Conservation (phyloP, 2,113 vertebrate species). For the Prolemur simus region DNA sequence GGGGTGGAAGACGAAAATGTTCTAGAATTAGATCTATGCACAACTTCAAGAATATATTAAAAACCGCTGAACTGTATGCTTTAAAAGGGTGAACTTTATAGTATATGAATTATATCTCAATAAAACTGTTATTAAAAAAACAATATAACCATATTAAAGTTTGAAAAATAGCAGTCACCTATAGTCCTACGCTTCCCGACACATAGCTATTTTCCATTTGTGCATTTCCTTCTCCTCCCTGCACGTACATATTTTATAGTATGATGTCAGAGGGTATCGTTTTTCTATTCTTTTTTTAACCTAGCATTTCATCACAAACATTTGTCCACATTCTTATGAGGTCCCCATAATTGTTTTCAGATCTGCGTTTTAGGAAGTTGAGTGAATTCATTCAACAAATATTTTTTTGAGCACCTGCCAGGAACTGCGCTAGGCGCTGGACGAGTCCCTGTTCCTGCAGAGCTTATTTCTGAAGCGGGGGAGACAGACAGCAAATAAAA, state of each 20-base stretch:
- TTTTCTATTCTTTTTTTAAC: neutral
- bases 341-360: slow-evolving; percentile 30
- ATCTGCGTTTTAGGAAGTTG: neutral
- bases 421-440: neutral
- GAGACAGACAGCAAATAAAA: neutral
- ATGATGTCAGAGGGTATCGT: neutral
- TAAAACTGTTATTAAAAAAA: neutral
- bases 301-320: neutral
- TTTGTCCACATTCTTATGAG: neutral
- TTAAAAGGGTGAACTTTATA: neutral
- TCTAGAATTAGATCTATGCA: neutral
- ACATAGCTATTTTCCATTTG: neutral
- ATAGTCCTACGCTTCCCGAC: rapidly evolving
- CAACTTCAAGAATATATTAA: neutral
- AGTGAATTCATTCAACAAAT: slow-evolving; percentile 32
- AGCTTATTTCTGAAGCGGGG: neutral
- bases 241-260: neutral
- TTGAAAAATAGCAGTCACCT: neutral
- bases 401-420: slow-evolving; percentile 34
- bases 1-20: neutral
- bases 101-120: neutral
- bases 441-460: neutral
- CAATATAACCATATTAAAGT: neutral
- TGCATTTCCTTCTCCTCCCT: neutral
- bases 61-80: neutral